These are phyloP conservation scores for Brachionus rotundiformis DNA, from an alignment of 1,140 invertebrate genomes.

Conservation along the genomic window DNA sequence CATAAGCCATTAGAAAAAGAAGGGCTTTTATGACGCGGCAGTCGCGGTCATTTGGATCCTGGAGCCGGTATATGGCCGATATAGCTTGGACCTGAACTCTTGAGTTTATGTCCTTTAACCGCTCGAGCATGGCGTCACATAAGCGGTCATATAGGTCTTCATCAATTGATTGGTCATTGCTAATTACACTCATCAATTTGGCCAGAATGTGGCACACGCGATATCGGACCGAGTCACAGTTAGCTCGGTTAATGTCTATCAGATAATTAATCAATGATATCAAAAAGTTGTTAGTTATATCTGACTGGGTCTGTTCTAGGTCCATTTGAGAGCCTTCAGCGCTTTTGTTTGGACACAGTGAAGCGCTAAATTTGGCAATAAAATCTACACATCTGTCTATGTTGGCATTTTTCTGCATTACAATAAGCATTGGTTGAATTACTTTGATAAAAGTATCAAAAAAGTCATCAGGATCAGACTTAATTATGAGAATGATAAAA, in stretches of 20 bases:
- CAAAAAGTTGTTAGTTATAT: slow-evolving; percentile 57
- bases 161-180: slow-evolving; percentile 75
- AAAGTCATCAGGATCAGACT: slow-evolving; percentile 11
- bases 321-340: not conserved
- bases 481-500: not conserved
- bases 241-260: slow-evolving; percentile 67
- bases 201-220: slow-evolving; percentile 76
- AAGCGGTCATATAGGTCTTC: slow-evolving; percentile 75
- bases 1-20: slow-evolving; percentile 74
- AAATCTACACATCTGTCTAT: slow-evolving; percentile 71
- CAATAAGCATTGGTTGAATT: slow-evolving; percentile 54
- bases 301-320: slow-evolving; percentile 53
- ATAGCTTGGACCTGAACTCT: slow-evolving; percentile 77
- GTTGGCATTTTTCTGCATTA: slow-evolving; percentile 66
- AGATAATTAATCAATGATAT: slow-evolving; percentile 59
- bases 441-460: not conserved
- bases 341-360: slow-evolving; percentile 51
- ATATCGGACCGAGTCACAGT: slow-evolving; percentile 70
- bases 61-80: slow-evolving; percentile 75
- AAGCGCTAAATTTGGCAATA: slow-evolving; percentile 69
- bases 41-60: slow-evolving; percentile 74
- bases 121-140: slow-evolving; percentile 71
- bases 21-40: slow-evolving; percentile 79
- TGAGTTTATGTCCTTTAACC: slow-evolving; percentile 72
- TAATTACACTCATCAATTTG: slow-evolving; percentile 73